phyloP scores from a whole-genome alignment of 2,113 vertebrate species.

The Bagarius yarrelli region DNA sequence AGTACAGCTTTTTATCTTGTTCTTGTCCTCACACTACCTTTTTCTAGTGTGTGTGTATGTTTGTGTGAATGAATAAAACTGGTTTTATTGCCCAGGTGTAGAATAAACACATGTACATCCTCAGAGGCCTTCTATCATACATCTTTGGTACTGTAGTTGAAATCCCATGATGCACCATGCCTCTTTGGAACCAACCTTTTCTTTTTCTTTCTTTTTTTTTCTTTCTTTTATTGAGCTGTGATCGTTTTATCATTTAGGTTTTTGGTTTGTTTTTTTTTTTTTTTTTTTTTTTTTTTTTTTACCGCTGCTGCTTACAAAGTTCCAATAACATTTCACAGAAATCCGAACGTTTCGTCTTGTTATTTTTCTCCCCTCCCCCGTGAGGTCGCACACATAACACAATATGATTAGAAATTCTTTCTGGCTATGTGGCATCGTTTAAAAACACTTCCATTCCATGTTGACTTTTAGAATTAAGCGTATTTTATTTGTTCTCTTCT shows the following conservation, averaged over 20 bases:
- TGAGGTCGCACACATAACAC: background rate
- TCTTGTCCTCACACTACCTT: background rate
- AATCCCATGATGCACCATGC: background rate
- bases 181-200: slow-evolving; percentile 19
- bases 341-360: background rate
- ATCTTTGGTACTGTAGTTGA: slow-evolving; percentile 38
- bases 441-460: background rate
- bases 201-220: background rate
- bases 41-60: background rate
- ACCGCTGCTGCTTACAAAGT: background rate
- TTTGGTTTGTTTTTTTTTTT: background rate
- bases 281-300: background rate
- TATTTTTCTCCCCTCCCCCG: no score
- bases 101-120: slow-evolving; percentile 2
- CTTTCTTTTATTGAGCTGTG: background rate
- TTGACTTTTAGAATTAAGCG: background rate
- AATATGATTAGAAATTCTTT: background rate
- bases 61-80: background rate
- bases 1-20: background rate
- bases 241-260: background rate
- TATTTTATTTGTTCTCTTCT: background rate
- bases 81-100: slow-evolving; percentile 1
- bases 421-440: background rate
- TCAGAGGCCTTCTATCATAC: slow-evolving; percentile 18
- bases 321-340: slow-evolving; percentile 39